Conservation (phyloP, 2,797 vertebrate species). For the Rhabdomys pumilio region DNA sequence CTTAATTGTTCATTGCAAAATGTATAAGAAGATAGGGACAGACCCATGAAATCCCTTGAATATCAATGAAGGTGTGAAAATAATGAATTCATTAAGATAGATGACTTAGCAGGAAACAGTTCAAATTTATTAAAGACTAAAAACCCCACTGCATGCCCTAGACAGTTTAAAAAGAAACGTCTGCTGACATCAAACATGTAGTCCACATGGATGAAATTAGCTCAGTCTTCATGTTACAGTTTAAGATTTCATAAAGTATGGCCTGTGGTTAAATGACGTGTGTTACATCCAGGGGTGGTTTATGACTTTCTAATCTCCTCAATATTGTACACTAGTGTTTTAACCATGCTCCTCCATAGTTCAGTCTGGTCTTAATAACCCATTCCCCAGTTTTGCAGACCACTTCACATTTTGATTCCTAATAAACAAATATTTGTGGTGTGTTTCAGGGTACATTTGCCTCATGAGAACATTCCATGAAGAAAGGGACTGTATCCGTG, state of each 20-base stretch:
- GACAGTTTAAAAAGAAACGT: slow-evolving; percentile 86
- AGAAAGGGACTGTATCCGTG: slow-evolving; percentile 64
- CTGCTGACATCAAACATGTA: slow-evolving; percentile 92
- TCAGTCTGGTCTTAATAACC: slow-evolving; percentile 87
- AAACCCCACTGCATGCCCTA: slow-evolving; percentile 81
- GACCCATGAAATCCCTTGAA: slow-evolving; percentile 83
- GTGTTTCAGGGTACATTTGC: slow-evolving; percentile 83
- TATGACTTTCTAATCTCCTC: slow-evolving; percentile 88
- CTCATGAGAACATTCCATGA: slow-evolving; percentile 72
- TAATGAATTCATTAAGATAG: slow-evolving; percentile 87
- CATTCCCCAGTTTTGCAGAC: slow-evolving; percentile 73
- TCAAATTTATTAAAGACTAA: slow-evolving; percentile 88
- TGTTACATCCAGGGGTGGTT: slow-evolving; percentile 86
- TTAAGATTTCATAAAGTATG: slow-evolving; percentile 93
- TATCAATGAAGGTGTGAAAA: slow-evolving; percentile 87
- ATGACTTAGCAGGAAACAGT: slow-evolving; percentile 82
- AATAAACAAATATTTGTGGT: slow-evolving; percentile 89
- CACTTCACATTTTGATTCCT: slow-evolving; percentile 85
- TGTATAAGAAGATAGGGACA: slow-evolving; percentile 79
- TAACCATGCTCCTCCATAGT: slow-evolving; percentile 82
- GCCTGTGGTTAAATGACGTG: slow-evolving; percentile 89
- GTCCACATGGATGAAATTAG: slow-evolving; percentile 94
- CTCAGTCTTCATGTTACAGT: slow-evolving; percentile 92
- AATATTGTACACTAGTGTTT: slow-evolving; percentile 82
- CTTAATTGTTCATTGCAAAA: slow-evolving; percentile 83